Evolutionary conservation across 2,888 invertebrate genomes (phyloP).

Genomic region (Pristionchus exspectatus): DNA sequence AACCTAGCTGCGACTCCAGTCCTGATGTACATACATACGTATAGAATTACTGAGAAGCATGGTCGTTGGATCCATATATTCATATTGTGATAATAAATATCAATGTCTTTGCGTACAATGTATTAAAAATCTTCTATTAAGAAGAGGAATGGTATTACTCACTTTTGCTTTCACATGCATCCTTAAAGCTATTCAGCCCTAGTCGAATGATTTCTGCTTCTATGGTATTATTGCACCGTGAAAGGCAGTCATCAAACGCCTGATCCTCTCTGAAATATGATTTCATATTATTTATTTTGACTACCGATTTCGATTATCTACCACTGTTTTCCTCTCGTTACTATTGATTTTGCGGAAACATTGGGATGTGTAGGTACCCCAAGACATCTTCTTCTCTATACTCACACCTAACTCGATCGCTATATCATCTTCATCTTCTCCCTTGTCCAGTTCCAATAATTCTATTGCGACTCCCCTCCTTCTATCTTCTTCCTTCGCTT

Average conservation of each 20-base stretch:
- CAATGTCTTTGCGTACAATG: too few relatives aligned
- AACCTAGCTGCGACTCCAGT: neutral
- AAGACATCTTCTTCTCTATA: neutral
- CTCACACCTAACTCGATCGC: constrained; percentile 5
- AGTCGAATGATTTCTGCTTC: constrained; percentile 42
- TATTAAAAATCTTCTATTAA: neutral
- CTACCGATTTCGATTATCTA: neutral
- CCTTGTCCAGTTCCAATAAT: constrained; percentile 25
- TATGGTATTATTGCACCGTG: constrained; percentile 38
- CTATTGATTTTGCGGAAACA: neutral
- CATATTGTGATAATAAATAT: too few relatives aligned
- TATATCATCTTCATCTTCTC: constrained; percentile 6
- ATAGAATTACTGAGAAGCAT: too few relatives aligned
- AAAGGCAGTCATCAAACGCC: constrained; percentile 45
- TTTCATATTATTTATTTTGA: neutral
- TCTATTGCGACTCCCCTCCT: neutral
- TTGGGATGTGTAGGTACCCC: neutral
- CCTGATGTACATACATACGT: neutral
- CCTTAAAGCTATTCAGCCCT: constrained; percentile 8
- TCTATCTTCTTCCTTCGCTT: constrained; percentile 24
- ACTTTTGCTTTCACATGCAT: constrained; percentile 18
- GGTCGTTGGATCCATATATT: too few relatives aligned
- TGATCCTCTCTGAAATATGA: constrained; percentile 43
- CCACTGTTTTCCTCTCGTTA: neutral
- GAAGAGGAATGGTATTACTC: neutral